A percentile compares a stretch with the other conserved stretches of the same genome.
phyloP scores from a whole-genome alignment of 2,113 vertebrate species.

The Corydoras sp. region DNA sequence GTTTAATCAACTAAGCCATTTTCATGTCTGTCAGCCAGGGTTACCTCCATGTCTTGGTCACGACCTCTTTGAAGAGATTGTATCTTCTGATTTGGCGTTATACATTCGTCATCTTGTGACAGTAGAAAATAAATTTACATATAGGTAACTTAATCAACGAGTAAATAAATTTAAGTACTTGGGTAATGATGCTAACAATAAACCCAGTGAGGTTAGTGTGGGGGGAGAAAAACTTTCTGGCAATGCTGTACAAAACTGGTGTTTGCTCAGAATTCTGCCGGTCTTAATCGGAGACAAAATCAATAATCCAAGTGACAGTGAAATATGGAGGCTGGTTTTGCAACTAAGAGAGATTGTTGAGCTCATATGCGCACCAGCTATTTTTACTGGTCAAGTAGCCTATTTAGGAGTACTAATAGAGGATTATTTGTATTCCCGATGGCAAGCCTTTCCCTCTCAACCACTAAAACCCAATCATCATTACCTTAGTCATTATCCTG shows the following conservation, averaged over 20 bases:
- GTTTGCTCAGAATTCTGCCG: constrained; percentile 30
- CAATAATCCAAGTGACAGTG: constrained; percentile 13
- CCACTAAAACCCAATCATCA: constrained; percentile 37
- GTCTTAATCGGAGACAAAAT: constrained; percentile 33
- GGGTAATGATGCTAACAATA: constrained; percentile 18
- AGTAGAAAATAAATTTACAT: constrained; percentile 20
- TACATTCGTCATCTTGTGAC: constrained; percentile 12
- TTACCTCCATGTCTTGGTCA: constrained; percentile 27
- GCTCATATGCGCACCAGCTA: constrained; percentile 17
- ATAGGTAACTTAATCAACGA: constrained; percentile 15
- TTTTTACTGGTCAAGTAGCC: constrained; percentile 22
- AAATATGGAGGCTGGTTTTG: constrained; percentile 29
- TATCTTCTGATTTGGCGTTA: constrained; percentile 25
- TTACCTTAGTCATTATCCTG: constrained; percentile 38
- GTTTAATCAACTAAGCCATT: constrained; percentile 19
- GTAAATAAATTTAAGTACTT: constrained; percentile 20
- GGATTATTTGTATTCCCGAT: constrained; percentile 29
- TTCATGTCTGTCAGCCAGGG: constrained; percentile 35
- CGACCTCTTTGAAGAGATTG: constrained; percentile 27
- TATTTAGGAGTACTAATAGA: constrained; percentile 37
- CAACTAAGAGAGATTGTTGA: constrained; percentile 30
- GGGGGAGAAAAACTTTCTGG: constrained; percentile 20
- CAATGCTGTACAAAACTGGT: constrained; percentile 39
- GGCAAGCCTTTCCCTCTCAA: constrained; percentile 14
- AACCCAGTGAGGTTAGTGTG: constrained; percentile 18